Base-by-base conservation (phyloP, 2,797 vertebrate genomes). In the Sebastolobus altivelis region DNA sequence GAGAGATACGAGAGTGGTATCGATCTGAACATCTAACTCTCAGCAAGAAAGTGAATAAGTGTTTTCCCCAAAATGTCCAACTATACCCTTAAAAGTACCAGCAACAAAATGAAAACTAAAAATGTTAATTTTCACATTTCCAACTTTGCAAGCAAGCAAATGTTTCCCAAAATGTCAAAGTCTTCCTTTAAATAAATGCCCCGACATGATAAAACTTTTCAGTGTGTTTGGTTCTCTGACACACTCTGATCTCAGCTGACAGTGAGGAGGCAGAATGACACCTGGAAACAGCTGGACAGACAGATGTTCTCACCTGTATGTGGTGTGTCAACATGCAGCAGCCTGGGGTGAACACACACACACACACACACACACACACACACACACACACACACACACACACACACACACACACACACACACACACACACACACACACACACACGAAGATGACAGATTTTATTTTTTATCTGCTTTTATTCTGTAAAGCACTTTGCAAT, bases 241-340 rank as follows among this genome's bases (percentile, higher is more conserved):
- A 10, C 20, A 3, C 67, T 43, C 40, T 63, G 71, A 80, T 7
- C 46, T 60, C 12, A 56, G 3, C 29, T 4, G 37, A 20, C 61
- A 27, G 2, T 18, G 40, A 20, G 43, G 62, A 58, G 38, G 27
- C 58, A n/a, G 43, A 25, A 4, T 10, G 33, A 73, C 71, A 67
- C 20, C 55, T 18, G 54, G 49, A 67, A 63, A 72, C 80, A 85
- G 40, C 74, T 88, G 62, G 18, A 65, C 52, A 16, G 40, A 77
- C 82, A 85, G 80, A 88, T 78, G 80, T 75, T 80, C 22, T 37
- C 74, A 67, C 69, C 70, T 82, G 3, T 25, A 4, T 37, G n/a
- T 58, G 55, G 59, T 0, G 16, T 14, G 63, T 61, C 79, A 76
- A 65, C 52, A 49, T 52, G 20, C 25, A 75, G 70, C 65, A 74